These are phyloP conservation scores for Neocrepidodera transversa DNA, from an alignment of 2,888 invertebrate species.

Conservation along the genomic window DNA sequence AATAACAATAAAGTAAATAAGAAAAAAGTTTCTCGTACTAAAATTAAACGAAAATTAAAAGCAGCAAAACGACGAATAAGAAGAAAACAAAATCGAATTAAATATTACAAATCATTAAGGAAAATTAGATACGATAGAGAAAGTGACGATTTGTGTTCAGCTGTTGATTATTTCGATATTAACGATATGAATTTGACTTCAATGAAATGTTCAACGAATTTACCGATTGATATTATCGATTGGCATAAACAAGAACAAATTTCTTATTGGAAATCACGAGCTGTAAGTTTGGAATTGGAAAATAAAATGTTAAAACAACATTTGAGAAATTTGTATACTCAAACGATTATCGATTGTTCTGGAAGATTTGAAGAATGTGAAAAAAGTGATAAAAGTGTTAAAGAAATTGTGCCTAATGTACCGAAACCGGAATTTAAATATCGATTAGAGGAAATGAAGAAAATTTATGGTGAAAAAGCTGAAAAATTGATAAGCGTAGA, in stretches of 20 bases:
- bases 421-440: conserved; percentile 54
- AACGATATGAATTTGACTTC: conserved; percentile 49
- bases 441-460: conserved; percentile 58
- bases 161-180: conserved; percentile 49
- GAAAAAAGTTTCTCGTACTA: not conserved
- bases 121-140: conserved; percentile 37
- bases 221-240: conserved; percentile 51
- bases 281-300: conserved; percentile 66
- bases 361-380: conserved; percentile 36
- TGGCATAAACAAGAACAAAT: conserved; percentile 67
- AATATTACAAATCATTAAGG: conserved; percentile 44
- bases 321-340: conserved; percentile 56
- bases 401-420: conserved; percentile 55
- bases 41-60: conserved; percentile 8
- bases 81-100: conserved; percentile 42
- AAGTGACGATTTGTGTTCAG: conserved; percentile 47
- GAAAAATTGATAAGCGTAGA: conserved; percentile 76
- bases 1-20: conserved; percentile 1
- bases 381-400: conserved; percentile 38
- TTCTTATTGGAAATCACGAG: conserved; percentile 69
- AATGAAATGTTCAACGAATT: conserved; percentile 26
- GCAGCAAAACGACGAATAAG: not conserved
- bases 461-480: conserved; percentile 71
- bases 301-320: conserved; percentile 65
- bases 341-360: conserved; percentile 46